Evolutionary conservation across 2,797 vertebrate species (phyloP), one percentile per base, ranked within the genome.

Genomic region (Rhynchonycteris naso): DNA sequence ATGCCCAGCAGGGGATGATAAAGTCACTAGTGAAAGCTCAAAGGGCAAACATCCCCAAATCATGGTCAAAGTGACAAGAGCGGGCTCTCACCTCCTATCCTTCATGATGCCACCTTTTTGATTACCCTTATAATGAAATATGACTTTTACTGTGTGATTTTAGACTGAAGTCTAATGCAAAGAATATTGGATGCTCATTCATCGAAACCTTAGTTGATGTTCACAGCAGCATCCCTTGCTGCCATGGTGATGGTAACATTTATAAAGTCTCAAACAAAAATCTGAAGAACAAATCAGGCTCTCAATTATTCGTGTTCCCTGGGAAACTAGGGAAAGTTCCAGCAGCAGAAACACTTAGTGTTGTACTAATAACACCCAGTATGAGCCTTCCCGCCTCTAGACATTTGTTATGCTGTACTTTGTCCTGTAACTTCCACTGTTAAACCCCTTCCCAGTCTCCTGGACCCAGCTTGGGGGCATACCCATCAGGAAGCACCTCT

Each of bases 221-320:
- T 61, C 65, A 54, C 30, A 75, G 82, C 38, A 90, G 63, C 50
- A 24, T 74, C 38, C 50, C 50, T 68, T 13, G 38, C 56, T 81
- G 82, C 68, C 82, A 85, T 72, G 71, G 86, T 71, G 61, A 92
- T 21, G 59, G 50, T 35, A 92, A 47, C 18, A 38, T 79, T 83
- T 19, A 59, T 22, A 33, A 75, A 56, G 5, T 79, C 72, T 93
- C 87, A 91, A 78, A 86, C 87, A 91, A 78, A 86, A 83, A 11
- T n/a, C 33, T 78, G 56, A 86, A 80, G 78, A 88, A 50, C 33
- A 43, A 12, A 82, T 75, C 69, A 93, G 50, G 21, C 21, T 82
- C 75, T 74, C 74, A 78, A 71, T 59, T 82, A 56, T 65, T 15
- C 71, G n/a, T 89, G 82, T 66, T 91, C 69, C 38, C 85, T 84